Percentiles rank a stretch among this genome's conserved stretches.
These are phyloP conservation scores for Callyntrura guangdongensis DNA, from an alignment of 2,888 invertebrate genomes.

Conservation along the genomic window DNA sequence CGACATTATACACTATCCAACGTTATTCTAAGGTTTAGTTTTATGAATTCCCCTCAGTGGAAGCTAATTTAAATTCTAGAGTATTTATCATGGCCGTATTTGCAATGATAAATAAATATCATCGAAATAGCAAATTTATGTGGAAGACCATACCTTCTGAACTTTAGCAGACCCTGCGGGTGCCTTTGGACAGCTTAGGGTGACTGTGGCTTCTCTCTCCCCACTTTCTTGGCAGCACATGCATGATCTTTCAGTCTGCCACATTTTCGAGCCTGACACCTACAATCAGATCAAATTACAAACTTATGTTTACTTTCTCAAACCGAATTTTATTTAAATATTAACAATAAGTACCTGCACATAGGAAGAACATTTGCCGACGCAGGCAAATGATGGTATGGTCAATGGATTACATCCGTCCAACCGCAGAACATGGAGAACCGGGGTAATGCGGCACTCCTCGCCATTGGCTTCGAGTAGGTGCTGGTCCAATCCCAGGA, in stretches of 20 bases:
- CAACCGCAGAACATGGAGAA: conserved; percentile 96
- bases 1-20: too few relatives aligned
- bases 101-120: too few relatives aligned
- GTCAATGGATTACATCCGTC: conserved; percentile 97
- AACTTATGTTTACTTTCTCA: too few relatives aligned
- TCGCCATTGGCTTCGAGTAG: conserved; percentile 86
- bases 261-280: conserved; percentile 98
- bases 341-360: conserved; percentile 93
- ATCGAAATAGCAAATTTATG: too few relatives aligned
- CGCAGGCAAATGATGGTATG: conserved; percentile 97
- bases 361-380: conserved; percentile 96
- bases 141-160: conserved; percentile 94
- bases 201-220: conserved; percentile 95
- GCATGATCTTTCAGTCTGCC: conserved; percentile 98
- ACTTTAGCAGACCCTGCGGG: conserved; percentile 94
- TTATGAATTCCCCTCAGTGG: too few relatives aligned
- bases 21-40: too few relatives aligned
- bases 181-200: conserved; percentile 95
- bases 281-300: too few relatives aligned
- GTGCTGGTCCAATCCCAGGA: conserved; percentile 70
- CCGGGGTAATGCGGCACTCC: conserved; percentile 96
- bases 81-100: too few relatives aligned
- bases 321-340: too few relatives aligned
- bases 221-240: conserved; percentile 98
- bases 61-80: too few relatives aligned